Conservation (phyloP, 2,888 invertebrate species). For the Eurytoma californica region DNA sequence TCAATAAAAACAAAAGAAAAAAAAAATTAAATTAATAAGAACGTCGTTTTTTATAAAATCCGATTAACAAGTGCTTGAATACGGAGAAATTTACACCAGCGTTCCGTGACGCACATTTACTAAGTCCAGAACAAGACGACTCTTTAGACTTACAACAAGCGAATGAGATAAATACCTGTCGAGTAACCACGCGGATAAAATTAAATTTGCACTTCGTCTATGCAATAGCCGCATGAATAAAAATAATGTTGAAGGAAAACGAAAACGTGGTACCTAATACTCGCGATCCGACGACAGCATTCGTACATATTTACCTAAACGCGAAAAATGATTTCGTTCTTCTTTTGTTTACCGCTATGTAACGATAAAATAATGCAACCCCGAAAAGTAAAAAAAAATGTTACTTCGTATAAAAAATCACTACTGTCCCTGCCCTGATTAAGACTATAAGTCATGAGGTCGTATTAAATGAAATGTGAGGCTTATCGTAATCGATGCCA, state of each 20-base stretch:
- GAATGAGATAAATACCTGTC: not conserved
- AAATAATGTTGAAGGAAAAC: not conserved
- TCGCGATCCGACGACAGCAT: slow-evolving; percentile 29
- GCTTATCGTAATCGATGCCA: slow-evolving; percentile 7
- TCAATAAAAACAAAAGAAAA: slow-evolving; percentile 31
- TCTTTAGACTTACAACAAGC: not conserved
- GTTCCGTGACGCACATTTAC: slow-evolving; percentile 28
- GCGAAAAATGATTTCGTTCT: not conserved
- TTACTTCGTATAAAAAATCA: not conserved
- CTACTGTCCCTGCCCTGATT: slow-evolving; percentile 7
- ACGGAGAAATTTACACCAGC: slow-evolving; percentile 12
- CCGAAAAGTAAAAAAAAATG: not conserved
- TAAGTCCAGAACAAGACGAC: not conserved
- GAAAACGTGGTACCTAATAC: slow-evolving; percentile 25
- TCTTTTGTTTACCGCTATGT: not conserved
- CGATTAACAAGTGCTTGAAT: not conserved
- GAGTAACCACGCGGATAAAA: not conserved
- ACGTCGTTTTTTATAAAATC: slow-evolving; percentile 30
- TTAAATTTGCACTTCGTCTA: slow-evolving; percentile 26
- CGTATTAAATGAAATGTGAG: slow-evolving; percentile 6
- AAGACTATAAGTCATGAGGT: not conserved
- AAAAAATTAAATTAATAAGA: not conserved
- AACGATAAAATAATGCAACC: not conserved
- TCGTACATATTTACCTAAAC: not conserved
- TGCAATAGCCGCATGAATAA: slow-evolving; percentile 12